Evolutionary conservation across 2,113 vertebrate genomes (phyloP).

Genomic region (Pluvianellus socialis): DNA sequence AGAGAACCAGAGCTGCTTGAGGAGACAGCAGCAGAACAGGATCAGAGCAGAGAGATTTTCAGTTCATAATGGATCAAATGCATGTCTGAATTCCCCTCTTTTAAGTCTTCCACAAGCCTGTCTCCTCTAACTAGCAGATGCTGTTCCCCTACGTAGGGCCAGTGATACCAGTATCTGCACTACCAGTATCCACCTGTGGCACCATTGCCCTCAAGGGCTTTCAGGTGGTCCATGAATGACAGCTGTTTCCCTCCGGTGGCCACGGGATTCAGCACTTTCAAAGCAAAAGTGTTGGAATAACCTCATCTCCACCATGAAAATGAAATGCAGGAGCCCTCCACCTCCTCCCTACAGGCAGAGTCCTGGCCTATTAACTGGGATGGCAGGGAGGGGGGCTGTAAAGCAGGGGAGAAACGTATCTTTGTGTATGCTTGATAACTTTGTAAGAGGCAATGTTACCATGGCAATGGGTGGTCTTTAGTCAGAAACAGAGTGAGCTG

Average conservation of each 20-base stretch:
- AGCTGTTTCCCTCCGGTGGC: not conserved
- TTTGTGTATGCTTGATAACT: conserved; percentile 53
- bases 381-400: not conserved
- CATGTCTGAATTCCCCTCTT: not conserved
- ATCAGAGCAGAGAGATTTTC: not conserved
- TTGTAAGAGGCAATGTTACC: conserved; percentile 60
- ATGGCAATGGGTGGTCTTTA: conserved; percentile 67
- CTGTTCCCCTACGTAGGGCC: not conserved
- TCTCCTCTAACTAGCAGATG: not conserved
- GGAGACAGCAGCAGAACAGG: not conserved
- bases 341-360: not conserved
- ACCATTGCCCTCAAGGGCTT: not conserved
- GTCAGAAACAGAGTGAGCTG: not conserved
- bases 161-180: not conserved
- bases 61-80: not conserved
- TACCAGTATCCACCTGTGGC: not conserved
- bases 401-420: conserved; percentile 28
- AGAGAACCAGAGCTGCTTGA: not conserved
- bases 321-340: not conserved
- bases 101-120: not conserved
- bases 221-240: not conserved
- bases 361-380: not conserved
- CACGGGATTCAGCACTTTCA: not conserved
- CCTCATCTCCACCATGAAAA: not conserved
- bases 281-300: not conserved